Evolutionary conservation across 2,797 vertebrate genomes (phyloP).

Genomic region (Girardinus metallicus): DNA sequence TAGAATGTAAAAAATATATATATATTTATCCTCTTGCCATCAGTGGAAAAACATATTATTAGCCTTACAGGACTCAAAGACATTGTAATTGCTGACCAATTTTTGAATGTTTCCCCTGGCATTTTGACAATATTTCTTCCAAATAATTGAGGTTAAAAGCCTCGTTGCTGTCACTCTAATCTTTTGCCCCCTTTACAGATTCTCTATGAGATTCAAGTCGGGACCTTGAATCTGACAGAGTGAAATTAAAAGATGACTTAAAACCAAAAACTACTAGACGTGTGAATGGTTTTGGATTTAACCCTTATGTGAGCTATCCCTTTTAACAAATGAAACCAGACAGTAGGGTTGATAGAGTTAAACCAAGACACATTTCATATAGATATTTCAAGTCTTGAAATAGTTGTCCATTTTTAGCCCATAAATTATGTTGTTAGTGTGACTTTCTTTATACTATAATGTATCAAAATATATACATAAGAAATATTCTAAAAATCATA

Average conservation of each 20-base stretch:
- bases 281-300: background rate
- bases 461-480: background rate
- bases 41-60: background rate
- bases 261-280: background rate
- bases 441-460: background rate
- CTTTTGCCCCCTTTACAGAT: background rate
- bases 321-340: background rate
- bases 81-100: background rate
- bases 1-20: background rate
- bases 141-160: background rate
- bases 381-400: background rate
- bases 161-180: background rate
- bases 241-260: background rate
- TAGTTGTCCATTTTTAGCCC: background rate
- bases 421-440: background rate
- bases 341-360: background rate
- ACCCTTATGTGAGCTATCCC: background rate
- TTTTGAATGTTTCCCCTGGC: background rate
- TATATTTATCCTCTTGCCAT: background rate
- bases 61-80: background rate
- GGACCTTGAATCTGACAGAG: background rate
- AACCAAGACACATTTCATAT: background rate
- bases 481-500: background rate
- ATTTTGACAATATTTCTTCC: background rate
- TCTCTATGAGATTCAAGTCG: background rate